These are phyloP conservation scores for Ceyx erithaca DNA, from an alignment of 2,797 vertebrate genomes.

Conservation along the genomic window DNA sequence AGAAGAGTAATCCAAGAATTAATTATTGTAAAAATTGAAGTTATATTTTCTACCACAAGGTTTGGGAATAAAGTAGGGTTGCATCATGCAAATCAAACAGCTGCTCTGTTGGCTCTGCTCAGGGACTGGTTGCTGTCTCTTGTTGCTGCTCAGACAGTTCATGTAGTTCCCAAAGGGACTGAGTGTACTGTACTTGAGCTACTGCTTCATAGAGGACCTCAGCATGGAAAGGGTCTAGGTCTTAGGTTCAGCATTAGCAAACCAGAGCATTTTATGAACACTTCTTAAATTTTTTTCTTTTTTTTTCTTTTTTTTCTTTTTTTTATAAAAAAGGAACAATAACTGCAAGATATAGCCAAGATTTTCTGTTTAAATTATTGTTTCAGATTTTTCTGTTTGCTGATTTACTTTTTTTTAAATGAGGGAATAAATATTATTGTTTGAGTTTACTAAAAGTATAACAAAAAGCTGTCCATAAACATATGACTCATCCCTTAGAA, in stretches of 20 bases:
- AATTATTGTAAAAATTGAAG: not conserved
- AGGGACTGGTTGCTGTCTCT: not conserved
- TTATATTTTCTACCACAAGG: fast-evolving
- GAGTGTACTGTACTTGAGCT: not conserved
- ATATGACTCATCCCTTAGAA: conserved; percentile 40
- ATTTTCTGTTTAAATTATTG: not conserved
- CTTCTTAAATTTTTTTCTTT: not conserved
- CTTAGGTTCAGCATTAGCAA: not conserved
- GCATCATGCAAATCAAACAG: not conserved
- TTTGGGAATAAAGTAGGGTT: not conserved
- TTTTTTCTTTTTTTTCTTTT: not conserved
- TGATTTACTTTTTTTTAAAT: conserved; percentile 30
- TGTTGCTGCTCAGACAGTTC: not conserved
- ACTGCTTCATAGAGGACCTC: not conserved
- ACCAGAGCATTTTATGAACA: not conserved
- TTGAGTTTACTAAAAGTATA: conserved; percentile 46
- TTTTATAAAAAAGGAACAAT: not conserved
- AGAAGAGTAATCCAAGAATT: not conserved
- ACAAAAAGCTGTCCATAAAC: not conserved
- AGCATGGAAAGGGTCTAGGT: not conserved
- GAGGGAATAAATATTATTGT: conserved; percentile 15
- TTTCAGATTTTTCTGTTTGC: conserved; percentile 15
- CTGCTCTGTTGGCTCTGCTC: not conserved
- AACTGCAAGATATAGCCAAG: not conserved
- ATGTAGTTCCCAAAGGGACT: not conserved